Conservation (phyloP, 2,888 invertebrate genomes). For the Melolontha melolontha region DNA sequence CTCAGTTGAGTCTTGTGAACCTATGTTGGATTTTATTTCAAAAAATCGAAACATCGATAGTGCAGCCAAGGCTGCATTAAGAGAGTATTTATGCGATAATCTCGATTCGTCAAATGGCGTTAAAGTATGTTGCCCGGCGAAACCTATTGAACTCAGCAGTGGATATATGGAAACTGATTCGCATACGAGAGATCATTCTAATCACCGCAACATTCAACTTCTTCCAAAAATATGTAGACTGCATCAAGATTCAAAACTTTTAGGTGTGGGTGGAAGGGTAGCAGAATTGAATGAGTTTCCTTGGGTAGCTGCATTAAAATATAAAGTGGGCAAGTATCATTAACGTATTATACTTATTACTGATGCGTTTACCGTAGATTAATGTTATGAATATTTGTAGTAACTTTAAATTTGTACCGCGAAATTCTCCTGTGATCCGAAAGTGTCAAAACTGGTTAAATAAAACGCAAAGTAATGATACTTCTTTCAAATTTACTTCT, state of each 20-base stretch:
- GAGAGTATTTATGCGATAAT: not conserved
- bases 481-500: no score
- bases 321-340: no score
- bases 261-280: not conserved
- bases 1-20: slow-evolving; percentile 13
- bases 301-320: slow-evolving; percentile 22
- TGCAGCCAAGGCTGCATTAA: not conserved
- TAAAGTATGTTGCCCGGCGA: slow-evolving; percentile 13
- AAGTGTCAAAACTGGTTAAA: no score
- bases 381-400: no score
- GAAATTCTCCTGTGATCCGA: no score
- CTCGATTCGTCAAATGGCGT: not conserved
- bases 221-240: not conserved
- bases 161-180: no score
- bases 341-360: not conserved
- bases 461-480: no score
- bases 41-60: not conserved
- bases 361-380: no score
- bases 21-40: slow-evolving; percentile 22
- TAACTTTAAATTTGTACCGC: no score
- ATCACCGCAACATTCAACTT: not conserved
- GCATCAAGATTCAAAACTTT: not conserved
- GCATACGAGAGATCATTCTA: slow-evolving; percentile 1
- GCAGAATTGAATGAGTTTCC: slow-evolving; percentile 20
- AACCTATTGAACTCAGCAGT: not conserved